Evolutionary conservation across 2,797 vertebrate genomes (phyloP).

Genomic region (Enteromius anoplus): DNA sequence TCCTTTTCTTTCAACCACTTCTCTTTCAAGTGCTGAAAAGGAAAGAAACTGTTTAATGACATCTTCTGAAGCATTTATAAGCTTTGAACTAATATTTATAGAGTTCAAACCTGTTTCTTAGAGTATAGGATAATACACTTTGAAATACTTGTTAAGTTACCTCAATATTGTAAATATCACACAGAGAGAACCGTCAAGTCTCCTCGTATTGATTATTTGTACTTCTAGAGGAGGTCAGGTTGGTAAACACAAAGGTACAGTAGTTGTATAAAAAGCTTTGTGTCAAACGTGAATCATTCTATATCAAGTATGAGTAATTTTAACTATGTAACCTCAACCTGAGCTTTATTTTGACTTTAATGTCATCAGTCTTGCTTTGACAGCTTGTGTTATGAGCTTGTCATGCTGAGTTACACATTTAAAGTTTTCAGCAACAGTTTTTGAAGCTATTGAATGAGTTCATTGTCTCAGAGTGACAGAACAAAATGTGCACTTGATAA

Average conservation of each 20-base stretch:
- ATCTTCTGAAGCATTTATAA: neutral
- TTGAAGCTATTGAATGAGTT: neutral
- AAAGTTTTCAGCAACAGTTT: neutral
- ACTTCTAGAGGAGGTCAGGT: neutral
- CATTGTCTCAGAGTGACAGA: neutral
- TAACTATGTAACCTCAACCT: neutral
- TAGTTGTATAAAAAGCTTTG: conserved; percentile 8
- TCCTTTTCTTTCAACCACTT: neutral
- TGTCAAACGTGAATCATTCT: conserved; percentile 12
- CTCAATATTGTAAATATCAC: neutral
- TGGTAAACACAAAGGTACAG: neutral
- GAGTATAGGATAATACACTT: neutral
- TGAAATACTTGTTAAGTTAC: neutral
- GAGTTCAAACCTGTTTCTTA: neutral
- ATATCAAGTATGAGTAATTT: conserved; percentile 20
- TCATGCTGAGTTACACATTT: neutral
- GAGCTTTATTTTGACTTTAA: conserved; percentile 22
- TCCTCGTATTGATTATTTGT: conserved; percentile 20
- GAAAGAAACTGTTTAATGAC: neutral
- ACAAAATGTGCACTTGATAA: neutral
- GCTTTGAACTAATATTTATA: conserved; percentile 3
- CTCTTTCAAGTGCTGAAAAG: neutral
- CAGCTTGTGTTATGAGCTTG: neutral
- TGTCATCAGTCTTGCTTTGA: neutral
- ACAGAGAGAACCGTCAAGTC: neutral